Percentiles rank a stretch among this genome's conserved stretches.
These are phyloP conservation scores for Aquatica leii DNA, from an alignment of 2,888 invertebrate genomes.

Conservation along the genomic window DNA sequence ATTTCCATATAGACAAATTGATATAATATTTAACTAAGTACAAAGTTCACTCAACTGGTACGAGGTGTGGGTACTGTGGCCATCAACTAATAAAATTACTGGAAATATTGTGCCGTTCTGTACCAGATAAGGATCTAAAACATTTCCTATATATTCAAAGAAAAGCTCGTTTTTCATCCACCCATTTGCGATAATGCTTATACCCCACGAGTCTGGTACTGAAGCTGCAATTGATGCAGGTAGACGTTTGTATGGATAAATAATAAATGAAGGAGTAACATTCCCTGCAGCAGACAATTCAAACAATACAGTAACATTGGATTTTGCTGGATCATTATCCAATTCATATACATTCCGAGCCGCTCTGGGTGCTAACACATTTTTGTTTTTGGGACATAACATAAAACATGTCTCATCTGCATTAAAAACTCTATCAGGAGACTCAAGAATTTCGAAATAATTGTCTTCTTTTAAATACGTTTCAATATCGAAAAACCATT, in stretches of 20 bases:
- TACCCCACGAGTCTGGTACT: slow-evolving; percentile 54
- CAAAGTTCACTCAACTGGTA: slow-evolving; percentile 35
- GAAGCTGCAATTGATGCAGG: slow-evolving; percentile 48
- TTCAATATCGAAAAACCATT: not conserved
- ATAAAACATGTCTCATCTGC: slow-evolving; percentile 39
- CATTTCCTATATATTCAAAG: slow-evolving; percentile 51
- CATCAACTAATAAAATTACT: slow-evolving; percentile 55
- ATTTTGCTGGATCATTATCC: slow-evolving; percentile 48
- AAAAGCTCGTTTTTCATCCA: slow-evolving; percentile 58
- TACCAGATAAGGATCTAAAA: slow-evolving; percentile 52
- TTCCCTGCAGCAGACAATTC: slow-evolving; percentile 50
- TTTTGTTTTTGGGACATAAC: slow-evolving; percentile 49
- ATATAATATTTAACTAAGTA: slow-evolving; percentile 37
- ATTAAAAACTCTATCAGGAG: slow-evolving; percentile 9
- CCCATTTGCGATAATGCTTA: slow-evolving; percentile 53
- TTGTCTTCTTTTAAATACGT: slow-evolving; percentile 2
- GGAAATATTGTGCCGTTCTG: slow-evolving; percentile 43
- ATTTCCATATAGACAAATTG: too few relatives aligned
- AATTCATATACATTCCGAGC: slow-evolving; percentile 47
- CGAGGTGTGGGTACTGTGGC: slow-evolving; percentile 37
- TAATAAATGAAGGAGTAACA: slow-evolving; percentile 46
- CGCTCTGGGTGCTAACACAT: slow-evolving; percentile 39
- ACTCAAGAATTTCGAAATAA: slow-evolving; percentile 9
- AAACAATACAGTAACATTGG: slow-evolving; percentile 51
- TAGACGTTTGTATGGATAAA: slow-evolving; percentile 53